Evolutionary conservation across 2,888 invertebrate genomes (phyloP).

Genomic region (Meta bourneti): DNA sequence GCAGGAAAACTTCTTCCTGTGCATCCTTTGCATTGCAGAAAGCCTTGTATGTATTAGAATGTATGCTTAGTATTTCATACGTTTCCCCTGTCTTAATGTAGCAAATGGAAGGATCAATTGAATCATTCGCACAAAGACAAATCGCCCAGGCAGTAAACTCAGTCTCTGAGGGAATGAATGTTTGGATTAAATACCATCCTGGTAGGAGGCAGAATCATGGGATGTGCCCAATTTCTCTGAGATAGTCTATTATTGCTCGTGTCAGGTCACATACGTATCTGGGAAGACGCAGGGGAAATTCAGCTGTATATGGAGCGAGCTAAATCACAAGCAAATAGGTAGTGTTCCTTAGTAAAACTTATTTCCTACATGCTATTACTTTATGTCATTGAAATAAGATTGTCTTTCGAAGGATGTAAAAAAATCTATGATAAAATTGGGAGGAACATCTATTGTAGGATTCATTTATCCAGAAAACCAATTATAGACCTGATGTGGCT

Average conservation of each 20-base stretch:
- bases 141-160: not conserved
- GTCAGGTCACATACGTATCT: not conserved
- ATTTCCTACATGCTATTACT: not conserved
- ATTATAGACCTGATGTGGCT: no score
- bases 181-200: not conserved
- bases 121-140: not conserved
- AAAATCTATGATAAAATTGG: no score
- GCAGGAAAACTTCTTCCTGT: not conserved
- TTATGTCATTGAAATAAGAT: no score
- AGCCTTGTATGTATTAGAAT: not conserved
- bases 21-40: not conserved
- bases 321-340: not conserved
- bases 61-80: not conserved
- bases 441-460: no score
- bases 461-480: no score
- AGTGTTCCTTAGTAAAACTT: not conserved
- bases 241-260: not conserved
- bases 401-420: no score
- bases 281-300: not conserved
- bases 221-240: not conserved
- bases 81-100: not conserved
- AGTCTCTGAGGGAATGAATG: not conserved
- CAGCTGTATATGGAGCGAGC: not conserved
- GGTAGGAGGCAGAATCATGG: not conserved
- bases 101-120: not conserved